phyloP scores from a whole-genome alignment of 2,797 vertebrate species.

The Tauraco hartlaubi region DNA sequence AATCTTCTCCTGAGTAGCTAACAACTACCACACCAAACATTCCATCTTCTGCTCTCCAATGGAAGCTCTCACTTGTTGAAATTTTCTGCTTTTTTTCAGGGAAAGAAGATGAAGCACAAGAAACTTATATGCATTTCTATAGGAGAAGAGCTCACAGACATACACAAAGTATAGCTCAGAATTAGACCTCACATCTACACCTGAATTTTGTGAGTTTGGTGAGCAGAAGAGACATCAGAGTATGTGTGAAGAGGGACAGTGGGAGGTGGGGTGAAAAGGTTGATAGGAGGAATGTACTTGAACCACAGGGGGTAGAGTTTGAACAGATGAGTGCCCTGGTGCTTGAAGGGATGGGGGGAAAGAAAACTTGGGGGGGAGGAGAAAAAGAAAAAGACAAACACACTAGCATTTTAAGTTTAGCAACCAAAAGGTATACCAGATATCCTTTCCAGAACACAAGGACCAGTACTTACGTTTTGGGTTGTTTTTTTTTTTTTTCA shows the following conservation, averaged over 20 bases:
- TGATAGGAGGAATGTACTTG: constrained; percentile 41
- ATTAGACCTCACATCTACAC: not conserved
- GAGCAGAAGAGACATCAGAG: not conserved
- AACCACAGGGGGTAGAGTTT: constrained; percentile 14
- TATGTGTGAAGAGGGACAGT: not conserved
- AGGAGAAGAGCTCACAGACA: not conserved
- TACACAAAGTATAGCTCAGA: not conserved
- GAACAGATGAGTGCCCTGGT: not conserved
- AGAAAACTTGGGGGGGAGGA: not conserved
- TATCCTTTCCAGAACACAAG: not conserved
- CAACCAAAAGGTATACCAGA: not conserved
- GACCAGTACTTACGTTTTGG: not conserved
- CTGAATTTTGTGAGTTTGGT: not conserved
- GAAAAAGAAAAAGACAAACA: not conserved
- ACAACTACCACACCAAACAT: not conserved
- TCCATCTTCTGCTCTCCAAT: not conserved
- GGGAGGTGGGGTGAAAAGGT: constrained; percentile 26
- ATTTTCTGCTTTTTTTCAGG: not conserved
- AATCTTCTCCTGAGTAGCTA: not conserved
- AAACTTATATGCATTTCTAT: not conserved
- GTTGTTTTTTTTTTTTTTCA: not conserved
- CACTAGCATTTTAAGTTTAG: not conserved
- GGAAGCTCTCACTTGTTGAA: not conserved
- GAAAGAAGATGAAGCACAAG: not conserved
- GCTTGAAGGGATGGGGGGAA: not conserved